Conservation (phyloP, 2,113 vertebrate species). For the Carassius gibelio region DNA sequence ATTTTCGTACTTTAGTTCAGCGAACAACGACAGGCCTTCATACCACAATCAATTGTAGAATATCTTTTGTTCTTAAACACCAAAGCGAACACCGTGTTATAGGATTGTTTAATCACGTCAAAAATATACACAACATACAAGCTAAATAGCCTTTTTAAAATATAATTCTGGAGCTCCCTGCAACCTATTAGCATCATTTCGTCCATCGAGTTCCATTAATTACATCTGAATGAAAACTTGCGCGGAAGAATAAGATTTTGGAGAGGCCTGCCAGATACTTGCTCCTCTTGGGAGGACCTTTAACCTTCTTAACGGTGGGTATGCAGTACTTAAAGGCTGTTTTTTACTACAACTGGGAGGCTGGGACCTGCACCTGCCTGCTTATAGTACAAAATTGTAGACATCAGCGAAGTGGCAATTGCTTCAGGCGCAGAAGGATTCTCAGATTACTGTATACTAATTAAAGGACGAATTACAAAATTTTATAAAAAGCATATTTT, state of each 20-base stretch:
- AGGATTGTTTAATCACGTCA: neutral
- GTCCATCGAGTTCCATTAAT: constrained; percentile 83
- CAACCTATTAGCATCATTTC: constrained; percentile 83
- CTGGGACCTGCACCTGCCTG: constrained; percentile 78
- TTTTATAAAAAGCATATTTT: neutral
- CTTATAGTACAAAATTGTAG: constrained; percentile 71
- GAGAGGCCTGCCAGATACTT: constrained; percentile 82
- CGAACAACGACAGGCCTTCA: too few species aligned
- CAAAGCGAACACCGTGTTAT: neutral
- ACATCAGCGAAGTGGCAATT: constrained; percentile 42
- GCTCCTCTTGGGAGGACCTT: constrained; percentile 82
- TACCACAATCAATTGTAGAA: neutral
- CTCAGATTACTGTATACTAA: neutral
- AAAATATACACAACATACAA: neutral
- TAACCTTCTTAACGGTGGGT: constrained; percentile 78
- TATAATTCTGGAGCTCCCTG: constrained; percentile 38
- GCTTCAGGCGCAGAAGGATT: constrained; percentile 27
- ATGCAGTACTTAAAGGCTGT: constrained; percentile 72
- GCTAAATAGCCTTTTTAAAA: too few species aligned
- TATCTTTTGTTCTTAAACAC: neutral
- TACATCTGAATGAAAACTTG: constrained; percentile 81
- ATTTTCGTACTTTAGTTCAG: too few species aligned
- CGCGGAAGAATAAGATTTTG: constrained; percentile 78
- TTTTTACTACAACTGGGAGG: constrained; percentile 67
- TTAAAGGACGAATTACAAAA: neutral